phyloP scores from a whole-genome alignment of 2,888 invertebrate species.

The Hetaerina titia region DNA sequence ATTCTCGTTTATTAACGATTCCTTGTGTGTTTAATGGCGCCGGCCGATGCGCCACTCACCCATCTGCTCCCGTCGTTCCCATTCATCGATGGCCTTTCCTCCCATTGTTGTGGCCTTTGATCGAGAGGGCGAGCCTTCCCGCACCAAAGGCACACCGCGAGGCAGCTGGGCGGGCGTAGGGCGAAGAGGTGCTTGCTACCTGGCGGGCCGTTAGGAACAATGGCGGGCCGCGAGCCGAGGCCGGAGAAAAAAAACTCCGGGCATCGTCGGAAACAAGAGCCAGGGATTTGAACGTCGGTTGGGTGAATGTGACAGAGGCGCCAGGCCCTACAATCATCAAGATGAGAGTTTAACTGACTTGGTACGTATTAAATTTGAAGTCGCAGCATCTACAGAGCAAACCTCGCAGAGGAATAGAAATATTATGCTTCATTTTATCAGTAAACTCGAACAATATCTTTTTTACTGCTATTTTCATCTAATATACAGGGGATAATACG shows the following conservation, averaged over 20 bases:
- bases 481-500: no score
- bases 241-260: background rate
- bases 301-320: background rate
- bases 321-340: background rate
- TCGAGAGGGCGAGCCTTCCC: background rate
- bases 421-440: no score
- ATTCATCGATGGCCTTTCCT: background rate
- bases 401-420: background rate
- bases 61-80: slow-evolving; percentile 24
- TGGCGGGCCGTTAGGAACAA: background rate
- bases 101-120: slow-evolving; percentile 6
- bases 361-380: background rate
- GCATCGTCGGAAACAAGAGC: background rate
- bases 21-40: slow-evolving; percentile 34
- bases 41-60: background rate
- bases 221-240: background rate
- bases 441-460: no score
- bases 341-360: background rate
- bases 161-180: background rate
- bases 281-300: background rate
- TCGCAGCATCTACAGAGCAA: background rate
- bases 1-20: slow-evolving; percentile 32
- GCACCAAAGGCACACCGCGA: background rate
- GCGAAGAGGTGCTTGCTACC: slow-evolving; percentile 9
- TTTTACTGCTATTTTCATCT: no score